phyloP scores from a whole-genome alignment of 2,797 vertebrate genomes.

The Intellagama lesueurii region DNA sequence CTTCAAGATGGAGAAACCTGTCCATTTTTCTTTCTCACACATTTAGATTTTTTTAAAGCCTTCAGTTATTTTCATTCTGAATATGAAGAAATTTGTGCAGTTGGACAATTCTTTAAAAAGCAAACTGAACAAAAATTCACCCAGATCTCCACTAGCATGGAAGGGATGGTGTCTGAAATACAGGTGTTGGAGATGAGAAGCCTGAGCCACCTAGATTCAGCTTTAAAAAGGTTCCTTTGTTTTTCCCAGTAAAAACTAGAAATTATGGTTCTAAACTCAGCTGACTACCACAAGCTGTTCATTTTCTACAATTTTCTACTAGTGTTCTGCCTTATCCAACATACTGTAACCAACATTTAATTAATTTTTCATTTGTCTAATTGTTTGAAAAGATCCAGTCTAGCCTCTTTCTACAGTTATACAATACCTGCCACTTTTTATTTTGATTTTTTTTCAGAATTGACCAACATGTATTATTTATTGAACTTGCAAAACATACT shows the following conservation, averaged over 20 bases:
- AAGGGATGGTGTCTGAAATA: no score
- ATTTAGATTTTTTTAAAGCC: background rate
- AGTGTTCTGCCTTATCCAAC: slow-evolving; percentile 47
- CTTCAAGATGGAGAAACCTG: background rate
- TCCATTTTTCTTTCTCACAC: background rate
- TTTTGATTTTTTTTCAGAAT: background rate
- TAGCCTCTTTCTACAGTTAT: slow-evolving; percentile 61
- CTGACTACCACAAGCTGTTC: background rate
- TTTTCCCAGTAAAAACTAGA: background rate
- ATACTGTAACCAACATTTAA: slow-evolving; percentile 47
- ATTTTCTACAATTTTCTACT: background rate
- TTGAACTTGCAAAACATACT: slow-evolving; percentile 48
- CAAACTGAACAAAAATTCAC: no score
- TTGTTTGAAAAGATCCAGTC: slow-evolving; percentile 64
- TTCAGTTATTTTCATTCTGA: background rate
- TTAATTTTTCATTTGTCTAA: slow-evolving; percentile 45
- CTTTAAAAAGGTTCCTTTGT: background rate
- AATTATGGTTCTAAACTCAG: background rate
- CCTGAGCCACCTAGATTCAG: background rate
- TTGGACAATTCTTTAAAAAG: no score
- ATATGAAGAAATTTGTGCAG: background rate
- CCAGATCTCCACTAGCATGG: no score
- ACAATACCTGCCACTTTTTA: slow-evolving; percentile 2
- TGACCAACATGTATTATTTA: slow-evolving; percentile 43
- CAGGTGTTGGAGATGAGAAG: background rate